Evolutionary conservation across 2,888 invertebrate genomes (phyloP).

Genomic region (Dasypogon diadema): DNA sequence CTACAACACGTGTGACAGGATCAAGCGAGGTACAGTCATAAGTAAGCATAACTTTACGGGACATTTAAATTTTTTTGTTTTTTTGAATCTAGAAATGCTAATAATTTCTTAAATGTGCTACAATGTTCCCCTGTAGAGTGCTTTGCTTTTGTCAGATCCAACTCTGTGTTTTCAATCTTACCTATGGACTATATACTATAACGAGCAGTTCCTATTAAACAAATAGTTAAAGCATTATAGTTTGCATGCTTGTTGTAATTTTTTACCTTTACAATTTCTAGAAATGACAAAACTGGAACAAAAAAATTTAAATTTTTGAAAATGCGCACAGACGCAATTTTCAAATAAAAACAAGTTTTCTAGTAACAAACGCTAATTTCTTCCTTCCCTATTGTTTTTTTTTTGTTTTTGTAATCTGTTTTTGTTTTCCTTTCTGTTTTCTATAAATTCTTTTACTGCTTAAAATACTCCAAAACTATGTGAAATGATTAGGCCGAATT

Average conservation of each 20-base stretch:
- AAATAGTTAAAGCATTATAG: not conserved
- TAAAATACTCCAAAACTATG: slow-evolving; percentile 47
- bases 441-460: slow-evolving; percentile 12
- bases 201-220: too few relatives aligned
- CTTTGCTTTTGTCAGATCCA: slow-evolving; percentile 5
- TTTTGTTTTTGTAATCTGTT: slow-evolving; percentile 12
- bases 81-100: slow-evolving; percentile 31
- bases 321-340: not conserved
- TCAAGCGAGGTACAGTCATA: slow-evolving; percentile 93
- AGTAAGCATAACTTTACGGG: slow-evolving; percentile 75
- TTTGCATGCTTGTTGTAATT: not conserved
- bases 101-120: not conserved
- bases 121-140: not conserved
- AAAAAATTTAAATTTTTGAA: not conserved
- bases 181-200: too few relatives aligned
- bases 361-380: not conserved
- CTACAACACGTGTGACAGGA: slow-evolving; percentile 93
- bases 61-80: slow-evolving; percentile 56
- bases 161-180: too few relatives aligned
- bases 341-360: not conserved
- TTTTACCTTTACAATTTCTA: not conserved
- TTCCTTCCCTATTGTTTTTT: not conserved
- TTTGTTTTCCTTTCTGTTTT: slow-evolving; percentile 39
- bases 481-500: slow-evolving; percentile 64
- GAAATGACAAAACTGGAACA: not conserved